Evolutionary conservation across 2,113 vertebrate species (phyloP), one percentile per base, ranked within the genome.

Genomic region (Beaufortia kweichowensis): DNA sequence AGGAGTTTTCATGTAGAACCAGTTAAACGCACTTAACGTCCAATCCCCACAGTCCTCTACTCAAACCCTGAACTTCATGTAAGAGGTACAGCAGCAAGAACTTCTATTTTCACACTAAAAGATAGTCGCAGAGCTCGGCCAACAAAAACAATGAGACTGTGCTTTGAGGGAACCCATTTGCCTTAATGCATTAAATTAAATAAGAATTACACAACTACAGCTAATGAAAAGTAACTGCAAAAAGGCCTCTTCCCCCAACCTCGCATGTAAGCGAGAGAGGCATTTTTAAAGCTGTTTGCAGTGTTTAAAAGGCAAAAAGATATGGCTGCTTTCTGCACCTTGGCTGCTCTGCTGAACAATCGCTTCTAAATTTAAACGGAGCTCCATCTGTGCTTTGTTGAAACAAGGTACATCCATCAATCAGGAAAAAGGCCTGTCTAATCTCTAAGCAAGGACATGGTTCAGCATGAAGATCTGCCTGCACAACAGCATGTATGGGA

Each of bases 321-420:
- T 43, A 39, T 60, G 56, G 19, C 55, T 73, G 70, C 55, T 73
- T 73, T 39, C 70, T 60, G 70, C 56, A 73, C 70, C 24, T 73
- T 46, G 39, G 56, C 33, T 73, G 55, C 70, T 73, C 57, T 48
- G 56, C 70, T 73, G 33, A 41, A 77, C 64, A 77, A 77, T 68
- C 63, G 6, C 46, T 69, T 69, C 55, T 48, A 67, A 78, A 78
- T 78, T 69, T 66, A 69, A 69, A 78, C 56, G 26, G 31, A 60
- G 56, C 70, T 73, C 70, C 70, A 61, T 73, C 70, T 73, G 70
- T 73, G 70, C 39, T 73, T 73, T 61, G 70, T 61, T 61, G 35
- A 73, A 71, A 60, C 33, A 21, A 39, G 70, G 56, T 61, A 73
- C 70, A 73, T 61, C 70, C 70, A 73, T 73, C 70, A 73, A 73